These are phyloP conservation scores for Polypterus senegalus DNA, from an alignment of 2,113 vertebrate genomes.

Conservation along the genomic window DNA sequence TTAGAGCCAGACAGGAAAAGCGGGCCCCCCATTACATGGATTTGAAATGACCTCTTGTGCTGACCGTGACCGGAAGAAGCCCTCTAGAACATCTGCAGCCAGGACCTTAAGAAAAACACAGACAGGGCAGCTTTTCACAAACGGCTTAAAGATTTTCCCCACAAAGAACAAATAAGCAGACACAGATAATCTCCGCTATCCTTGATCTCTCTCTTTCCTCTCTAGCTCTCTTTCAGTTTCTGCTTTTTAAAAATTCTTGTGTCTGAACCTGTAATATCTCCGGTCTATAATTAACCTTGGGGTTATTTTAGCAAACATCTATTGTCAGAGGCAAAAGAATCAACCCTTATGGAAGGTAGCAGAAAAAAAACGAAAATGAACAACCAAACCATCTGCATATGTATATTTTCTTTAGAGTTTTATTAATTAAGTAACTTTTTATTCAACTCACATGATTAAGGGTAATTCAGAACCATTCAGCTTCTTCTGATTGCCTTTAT, in stretches of 20 bases:
- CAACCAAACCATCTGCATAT: neutral
- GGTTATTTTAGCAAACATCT: slow-evolving; percentile 41
- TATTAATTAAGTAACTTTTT: neutral
- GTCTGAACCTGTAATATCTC: slow-evolving; percentile 28
- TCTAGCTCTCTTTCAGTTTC: slow-evolving; percentile 26
- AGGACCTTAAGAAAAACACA: slow-evolving; percentile 15
- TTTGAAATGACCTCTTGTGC: slow-evolving; percentile 39
- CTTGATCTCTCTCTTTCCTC: slow-evolving; percentile 53
- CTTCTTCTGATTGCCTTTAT: slow-evolving; percentile 14
- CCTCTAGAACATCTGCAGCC: slow-evolving; percentile 36
- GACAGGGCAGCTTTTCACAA: slow-evolving; percentile 22
- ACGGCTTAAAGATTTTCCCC: slow-evolving; percentile 27
- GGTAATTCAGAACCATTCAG: neutral
- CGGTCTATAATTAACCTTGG: slow-evolving; percentile 56
- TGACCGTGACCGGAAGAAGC: slow-evolving; percentile 30
- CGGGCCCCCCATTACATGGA: slow-evolving; percentile 13
- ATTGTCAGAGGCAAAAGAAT: neutral
- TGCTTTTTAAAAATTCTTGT: slow-evolving; percentile 29
- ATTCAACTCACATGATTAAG: neutral
- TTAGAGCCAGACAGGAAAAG: slow-evolving; percentile 35
- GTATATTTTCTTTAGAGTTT: neutral
- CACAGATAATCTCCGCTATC: slow-evolving; percentile 30
- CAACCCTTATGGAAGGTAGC: too few species aligned
- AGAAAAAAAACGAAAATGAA: neutral
- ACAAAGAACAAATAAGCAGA: slow-evolving; percentile 45